Base-by-base conservation (phyloP, 2,113 vertebrate genomes). In the Brachypteracias leptosomus region DNA sequence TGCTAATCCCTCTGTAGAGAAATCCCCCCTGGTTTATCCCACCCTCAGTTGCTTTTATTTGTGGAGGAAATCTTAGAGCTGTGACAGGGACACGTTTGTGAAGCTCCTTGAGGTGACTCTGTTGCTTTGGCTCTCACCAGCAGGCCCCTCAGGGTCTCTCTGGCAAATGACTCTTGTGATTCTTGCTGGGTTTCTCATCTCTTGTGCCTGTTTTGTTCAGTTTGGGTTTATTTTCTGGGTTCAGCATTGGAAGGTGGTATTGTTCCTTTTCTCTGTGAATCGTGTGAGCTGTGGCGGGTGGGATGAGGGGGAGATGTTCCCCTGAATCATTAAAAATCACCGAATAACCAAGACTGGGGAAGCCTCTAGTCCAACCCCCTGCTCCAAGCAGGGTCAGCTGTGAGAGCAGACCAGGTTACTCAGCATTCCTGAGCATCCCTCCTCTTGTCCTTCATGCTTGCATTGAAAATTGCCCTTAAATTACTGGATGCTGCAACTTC, bases 391-490 rank as follows among this genome's bases (percentile, higher is more conserved):
- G 94, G 92, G 54, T 78, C 94, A 86, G 90, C 90, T 80, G 79
- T n/a, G 61, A 93, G 89, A 71, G 54, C 76, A 75, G 86, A 74
- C 89, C 89, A 47, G 95, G 96, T 97, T 97, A 96, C 91, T 96
- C 93, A 97, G 96, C 95, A 95, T 95, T 95, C 91, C 93, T 74
- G 40, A 52, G 75, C 92, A 87, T 91, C 29, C 0, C 47, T 92
- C 24, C 68, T 3, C 3, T 24, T 94, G 88, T 88, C 74, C 78
- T 95, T 84, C 18, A 0, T 73, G 42, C 70, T 52, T 38, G 63
- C 63, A 12, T 71, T 9, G 1, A 74, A 81, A 85, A 57, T 71
- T 90, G 55, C 76, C 47, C 68, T 77, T 17, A 63, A 68, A 68
- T 52, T 74, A 33, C 75, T 59, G 75, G 58, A 5, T 57, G 72